Percentiles rank a stretch among this genome's conserved stretches.
phyloP scores from a whole-genome alignment of 2,888 invertebrate species.

The Idaea dimidiata region DNA sequence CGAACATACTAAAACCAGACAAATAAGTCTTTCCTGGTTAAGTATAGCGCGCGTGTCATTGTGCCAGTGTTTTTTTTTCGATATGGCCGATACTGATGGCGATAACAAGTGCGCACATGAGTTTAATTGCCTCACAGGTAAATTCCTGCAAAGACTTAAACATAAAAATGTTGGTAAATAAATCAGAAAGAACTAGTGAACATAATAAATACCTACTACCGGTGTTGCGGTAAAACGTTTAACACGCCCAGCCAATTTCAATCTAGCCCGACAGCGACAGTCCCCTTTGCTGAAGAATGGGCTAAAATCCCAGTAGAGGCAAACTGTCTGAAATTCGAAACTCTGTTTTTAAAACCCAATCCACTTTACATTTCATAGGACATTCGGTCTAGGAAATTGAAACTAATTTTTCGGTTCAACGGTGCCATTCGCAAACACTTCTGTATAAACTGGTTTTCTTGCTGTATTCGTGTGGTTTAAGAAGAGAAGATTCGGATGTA shows the following conservation, averaged over 20 bases:
- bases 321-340: conserved; percentile 14
- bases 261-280: not conserved
- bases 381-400: conserved; percentile 59
- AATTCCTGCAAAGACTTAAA: too few species aligned
- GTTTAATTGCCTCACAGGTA: too few species aligned
- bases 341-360: conserved; percentile 21
- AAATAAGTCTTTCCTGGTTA: too few species aligned
- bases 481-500: conserved; percentile 42
- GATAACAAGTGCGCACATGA: too few species aligned
- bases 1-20: too few species aligned
- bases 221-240: too few species aligned
- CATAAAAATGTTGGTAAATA: too few species aligned
- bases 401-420: conserved; percentile 76
- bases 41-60: too few species aligned
- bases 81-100: too few species aligned
- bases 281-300: not conserved
- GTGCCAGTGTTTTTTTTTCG: too few species aligned
- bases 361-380: conserved; percentile 57
- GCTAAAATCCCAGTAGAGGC: not conserved
- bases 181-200: too few species aligned
- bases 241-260: not conserved
- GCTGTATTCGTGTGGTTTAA: conserved; percentile 25
- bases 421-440: conserved; percentile 72
- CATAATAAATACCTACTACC: too few species aligned
- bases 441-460: conserved; percentile 75